A percentile compares a stretch with the other conserved stretches of the same genome.
Evolutionary conservation across 2,113 vertebrate species (phyloP).

Genomic region (Tyto alba): DNA sequence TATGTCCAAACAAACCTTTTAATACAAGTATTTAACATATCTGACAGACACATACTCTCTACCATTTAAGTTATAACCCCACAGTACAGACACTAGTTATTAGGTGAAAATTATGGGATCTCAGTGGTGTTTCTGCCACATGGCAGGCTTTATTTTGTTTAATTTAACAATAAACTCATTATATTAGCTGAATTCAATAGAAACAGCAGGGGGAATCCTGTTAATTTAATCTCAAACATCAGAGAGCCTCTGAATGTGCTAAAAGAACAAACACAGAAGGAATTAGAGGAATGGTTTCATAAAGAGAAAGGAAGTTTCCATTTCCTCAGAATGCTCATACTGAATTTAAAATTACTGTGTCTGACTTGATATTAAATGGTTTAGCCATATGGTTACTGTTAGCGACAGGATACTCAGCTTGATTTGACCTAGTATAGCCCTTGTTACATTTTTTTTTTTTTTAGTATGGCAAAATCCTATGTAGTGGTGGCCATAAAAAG

Average conservation of each 20-base stretch:
- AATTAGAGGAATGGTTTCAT: conserved; percentile 51
- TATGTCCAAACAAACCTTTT: not conserved
- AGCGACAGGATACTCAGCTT: not conserved
- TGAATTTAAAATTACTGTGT: conserved; percentile 33
- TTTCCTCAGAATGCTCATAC: conserved; percentile 9
- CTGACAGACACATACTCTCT: not conserved
- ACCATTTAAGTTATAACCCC: not conserved
- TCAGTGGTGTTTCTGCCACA: conserved; percentile 52
- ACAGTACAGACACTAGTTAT: not conserved
- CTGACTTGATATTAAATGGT: not conserved
- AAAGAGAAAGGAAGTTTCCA: conserved; percentile 25
- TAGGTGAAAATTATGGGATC: conserved; percentile 4
- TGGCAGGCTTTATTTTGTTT: conserved; percentile 65
- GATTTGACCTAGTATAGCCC: not conserved
- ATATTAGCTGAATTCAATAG: conserved; percentile 71
- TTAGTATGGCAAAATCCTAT: not conserved
- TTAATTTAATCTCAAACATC: conserved; percentile 70
- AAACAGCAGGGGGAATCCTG: conserved; percentile 67
- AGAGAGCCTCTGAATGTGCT: conserved; percentile 48
- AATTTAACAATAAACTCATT: conserved; percentile 73
- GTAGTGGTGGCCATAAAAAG: not conserved
- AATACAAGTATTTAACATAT: not conserved
- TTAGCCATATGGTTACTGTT: conserved; percentile 25
- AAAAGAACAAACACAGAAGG: conserved; percentile 49
- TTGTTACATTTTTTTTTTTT: not conserved